phyloP scores from a whole-genome alignment of 2,113 vertebrate species.

The Murina feae region DNA sequence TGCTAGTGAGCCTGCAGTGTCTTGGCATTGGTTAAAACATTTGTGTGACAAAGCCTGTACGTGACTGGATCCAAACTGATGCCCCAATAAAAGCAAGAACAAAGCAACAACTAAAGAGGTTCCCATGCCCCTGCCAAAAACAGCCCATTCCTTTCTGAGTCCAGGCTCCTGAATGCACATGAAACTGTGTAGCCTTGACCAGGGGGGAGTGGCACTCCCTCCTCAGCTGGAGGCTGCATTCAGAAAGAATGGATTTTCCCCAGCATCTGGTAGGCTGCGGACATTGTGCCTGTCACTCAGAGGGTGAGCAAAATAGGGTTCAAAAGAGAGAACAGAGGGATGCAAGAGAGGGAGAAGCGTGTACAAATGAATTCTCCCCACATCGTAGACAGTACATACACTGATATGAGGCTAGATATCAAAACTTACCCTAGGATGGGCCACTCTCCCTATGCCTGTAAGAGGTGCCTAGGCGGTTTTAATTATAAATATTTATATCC shows the following conservation, averaged over 20 bases:
- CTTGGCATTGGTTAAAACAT: slow-evolving; percentile 26
- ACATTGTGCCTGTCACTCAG: not conserved
- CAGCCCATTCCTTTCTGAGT: not conserved
- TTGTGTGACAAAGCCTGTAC: not conserved
- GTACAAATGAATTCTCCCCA: not conserved
- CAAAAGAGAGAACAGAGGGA: slow-evolving; percentile 16
- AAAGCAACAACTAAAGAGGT: slow-evolving; percentile 21
- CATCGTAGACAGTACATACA: too few species aligned
- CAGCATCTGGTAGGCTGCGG: slow-evolving; percentile 50
- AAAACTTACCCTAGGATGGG: slow-evolving; percentile 49
- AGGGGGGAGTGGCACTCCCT: not conserved
- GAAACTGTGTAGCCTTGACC: not conserved
- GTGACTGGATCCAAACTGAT: not conserved
- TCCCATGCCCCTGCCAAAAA: not conserved
- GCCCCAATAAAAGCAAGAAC: slow-evolving; percentile 23
- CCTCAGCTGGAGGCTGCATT: slow-evolving; percentile 19
- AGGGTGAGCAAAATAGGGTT: not conserved
- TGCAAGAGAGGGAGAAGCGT: not conserved
- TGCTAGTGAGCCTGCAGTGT: not conserved
- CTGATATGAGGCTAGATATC: not conserved
- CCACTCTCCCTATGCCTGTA: not conserved
- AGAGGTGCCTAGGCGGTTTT: slow-evolving; percentile 33
- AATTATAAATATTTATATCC: slow-evolving; percentile 59
- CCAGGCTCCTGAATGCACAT: not conserved
- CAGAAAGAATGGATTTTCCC: slow-evolving; percentile 36